phyloP scores from a whole-genome alignment of 2,797 vertebrate species.

The Gymnocypris eckloni region DNA sequence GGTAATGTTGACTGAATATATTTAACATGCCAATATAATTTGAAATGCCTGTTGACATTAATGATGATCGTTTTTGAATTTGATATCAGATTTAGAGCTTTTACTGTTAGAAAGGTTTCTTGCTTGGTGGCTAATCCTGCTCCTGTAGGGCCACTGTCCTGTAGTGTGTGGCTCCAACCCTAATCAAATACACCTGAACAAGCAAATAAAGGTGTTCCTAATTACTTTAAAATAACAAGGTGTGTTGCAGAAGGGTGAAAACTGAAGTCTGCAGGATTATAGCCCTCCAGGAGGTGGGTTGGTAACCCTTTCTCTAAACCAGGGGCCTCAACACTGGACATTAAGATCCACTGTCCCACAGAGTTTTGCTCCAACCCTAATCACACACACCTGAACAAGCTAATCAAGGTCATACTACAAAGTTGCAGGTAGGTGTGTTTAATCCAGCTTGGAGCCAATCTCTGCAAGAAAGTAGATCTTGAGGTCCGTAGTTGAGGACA shows the following conservation, averaged over 20 bases:
- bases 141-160: not conserved
- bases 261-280: not conserved
- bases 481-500: not conserved
- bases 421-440: not conserved
- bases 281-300: not conserved
- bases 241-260: not conserved
- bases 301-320: not conserved
- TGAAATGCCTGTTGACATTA: not conserved
- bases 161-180: not conserved
- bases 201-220: not conserved
- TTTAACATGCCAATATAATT: not conserved
- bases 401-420: not conserved
- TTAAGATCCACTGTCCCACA: not conserved
- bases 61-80: not conserved
- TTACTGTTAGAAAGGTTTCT: not conserved
- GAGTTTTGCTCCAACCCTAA: not conserved
- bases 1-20: not conserved
- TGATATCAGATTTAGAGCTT: not conserved
- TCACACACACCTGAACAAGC: not conserved
- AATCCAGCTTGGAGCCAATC: not conserved
- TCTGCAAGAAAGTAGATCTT: not conserved
- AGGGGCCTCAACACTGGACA: not conserved
- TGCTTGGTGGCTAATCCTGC: not conserved
- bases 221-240: not conserved
- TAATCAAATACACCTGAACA: not conserved